Conservation (phyloP, 2,888 invertebrate genomes). For the Ethmia dodecea region DNA sequence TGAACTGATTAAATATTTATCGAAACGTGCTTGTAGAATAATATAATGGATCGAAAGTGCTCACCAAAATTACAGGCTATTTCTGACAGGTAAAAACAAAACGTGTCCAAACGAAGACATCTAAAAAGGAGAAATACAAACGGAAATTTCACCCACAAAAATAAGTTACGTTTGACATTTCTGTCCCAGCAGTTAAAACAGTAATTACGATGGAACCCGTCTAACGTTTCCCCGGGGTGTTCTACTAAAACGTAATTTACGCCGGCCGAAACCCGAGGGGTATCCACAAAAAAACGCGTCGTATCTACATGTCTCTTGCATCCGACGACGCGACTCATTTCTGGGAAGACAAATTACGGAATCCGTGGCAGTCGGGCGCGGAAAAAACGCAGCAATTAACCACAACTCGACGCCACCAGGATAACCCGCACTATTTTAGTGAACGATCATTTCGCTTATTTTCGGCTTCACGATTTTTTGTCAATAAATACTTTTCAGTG, state of each 20-base stretch:
- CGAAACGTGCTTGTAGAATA: too few species aligned
- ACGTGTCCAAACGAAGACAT: too few species aligned
- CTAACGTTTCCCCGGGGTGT: constrained; percentile 71
- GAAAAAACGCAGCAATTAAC: constrained; percentile 76
- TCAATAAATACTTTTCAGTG: constrained; percentile 36
- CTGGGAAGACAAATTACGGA: constrained; percentile 76
- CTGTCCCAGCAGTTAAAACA: constrained; percentile 69
- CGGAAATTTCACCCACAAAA: constrained; percentile 50
- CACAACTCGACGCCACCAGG: constrained; percentile 46
- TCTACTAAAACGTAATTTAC: constrained; percentile 73
- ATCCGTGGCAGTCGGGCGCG: constrained; percentile 60
- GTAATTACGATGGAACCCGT: constrained; percentile 70
- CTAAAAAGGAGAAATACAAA: too few species aligned
- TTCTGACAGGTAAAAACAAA: too few species aligned
- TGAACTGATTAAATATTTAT: too few species aligned
- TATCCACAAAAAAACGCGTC: constrained; percentile 39
- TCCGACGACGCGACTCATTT: constrained; percentile 77
- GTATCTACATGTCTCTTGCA: constrained; percentile 69
- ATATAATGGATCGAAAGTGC: too few species aligned
- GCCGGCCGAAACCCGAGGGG: constrained; percentile 62
- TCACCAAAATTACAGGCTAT: too few species aligned
- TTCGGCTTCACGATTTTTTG: constrained; percentile 58
- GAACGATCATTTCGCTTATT: constrained; percentile 61
- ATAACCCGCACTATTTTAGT: constrained; percentile 63
- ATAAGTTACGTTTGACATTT: constrained; percentile 68